phyloP scores from a whole-genome alignment of 1,140 invertebrate species.

The Drosophila simulans region DNA sequence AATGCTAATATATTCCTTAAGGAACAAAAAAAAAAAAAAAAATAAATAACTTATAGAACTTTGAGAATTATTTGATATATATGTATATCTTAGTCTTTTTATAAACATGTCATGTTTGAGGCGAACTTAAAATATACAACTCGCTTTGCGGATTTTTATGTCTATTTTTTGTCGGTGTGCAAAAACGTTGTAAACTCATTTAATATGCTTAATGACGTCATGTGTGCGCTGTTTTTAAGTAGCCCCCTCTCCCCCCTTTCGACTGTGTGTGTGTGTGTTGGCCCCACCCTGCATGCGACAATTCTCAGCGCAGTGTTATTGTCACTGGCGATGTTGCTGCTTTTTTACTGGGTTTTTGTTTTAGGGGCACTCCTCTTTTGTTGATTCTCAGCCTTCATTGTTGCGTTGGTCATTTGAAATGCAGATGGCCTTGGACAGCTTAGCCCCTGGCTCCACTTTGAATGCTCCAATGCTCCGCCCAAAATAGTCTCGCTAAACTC shows the following conservation, averaged over 20 bases:
- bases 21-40: too few relatives aligned
- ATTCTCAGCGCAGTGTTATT: constrained; percentile 39
- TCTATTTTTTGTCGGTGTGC: constrained; percentile 7
- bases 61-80: too few relatives aligned
- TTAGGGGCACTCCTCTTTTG: constrained; percentile 70
- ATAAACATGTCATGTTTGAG: too few relatives aligned
- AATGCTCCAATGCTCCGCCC: constrained; percentile 38
- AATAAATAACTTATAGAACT: too few relatives aligned
- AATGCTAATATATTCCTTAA: too few relatives aligned
- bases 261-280: constrained; percentile 21
- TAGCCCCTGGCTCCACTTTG: constrained; percentile 35
- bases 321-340: constrained; percentile 21
- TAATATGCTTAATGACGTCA: constrained; percentile 80
- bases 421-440: constrained; percentile 67
- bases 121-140: too few relatives aligned
- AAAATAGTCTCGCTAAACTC: constrained; percentile 48
- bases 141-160: too few relatives aligned
- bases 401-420: constrained; percentile 77
- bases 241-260: constrained; percentile 10
- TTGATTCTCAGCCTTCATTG: constrained; percentile 65
- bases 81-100: too few relatives aligned
- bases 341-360: constrained; percentile 35
- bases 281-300: constrained; percentile 40
- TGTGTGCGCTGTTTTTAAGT: constrained; percentile 59
- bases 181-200: constrained; percentile 68